Conservation (phyloP, 1,140 invertebrate species). For the Drepana arcuata region DNA sequence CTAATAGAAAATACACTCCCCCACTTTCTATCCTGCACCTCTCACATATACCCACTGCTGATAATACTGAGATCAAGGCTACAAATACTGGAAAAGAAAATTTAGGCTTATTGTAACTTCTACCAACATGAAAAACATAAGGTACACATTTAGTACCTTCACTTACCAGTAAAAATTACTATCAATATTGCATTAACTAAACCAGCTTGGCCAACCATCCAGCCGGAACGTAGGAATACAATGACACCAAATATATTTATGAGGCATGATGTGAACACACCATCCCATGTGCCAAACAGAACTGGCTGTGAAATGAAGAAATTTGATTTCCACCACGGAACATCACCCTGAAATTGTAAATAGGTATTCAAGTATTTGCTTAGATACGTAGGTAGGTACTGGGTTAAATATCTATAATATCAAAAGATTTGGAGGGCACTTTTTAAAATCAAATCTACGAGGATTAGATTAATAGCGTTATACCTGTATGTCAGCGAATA, state of each 20-base stretch:
- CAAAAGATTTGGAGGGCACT: not conserved
- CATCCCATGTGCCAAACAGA: conserved; percentile 97
- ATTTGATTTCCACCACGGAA: conserved; percentile 93
- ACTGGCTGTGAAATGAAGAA: conserved; percentile 95
- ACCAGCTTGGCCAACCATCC: conserved; percentile 97
- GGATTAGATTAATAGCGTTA: not conserved
- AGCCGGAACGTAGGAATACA: conserved; percentile 95
- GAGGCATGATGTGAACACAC: conserved; percentile 93
- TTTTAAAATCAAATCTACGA: not conserved
- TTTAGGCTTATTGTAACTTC: too few species aligned
- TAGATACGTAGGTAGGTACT: not conserved
- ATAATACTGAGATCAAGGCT: conserved; percentile 91
- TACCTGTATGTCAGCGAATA: conserved; percentile 90
- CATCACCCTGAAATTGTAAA: conserved; percentile 76
- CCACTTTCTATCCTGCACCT: conserved; percentile 94
- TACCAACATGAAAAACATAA: not conserved
- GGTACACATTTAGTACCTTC: not conserved
- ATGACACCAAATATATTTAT: conserved; percentile 98
- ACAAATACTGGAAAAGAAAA: conserved; percentile 80
- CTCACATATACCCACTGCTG: conserved; percentile 96
- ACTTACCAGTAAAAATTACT: conserved; percentile 85
- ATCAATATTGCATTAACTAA: conserved; percentile 90
- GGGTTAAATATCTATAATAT: not conserved
- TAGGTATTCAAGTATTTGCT: conserved; percentile 1
- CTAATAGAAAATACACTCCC: conserved; percentile 95